These are phyloP conservation scores for Picathartes gymnocephalus DNA, from an alignment of 2,113 vertebrate species.

Conservation along the genomic window DNA sequence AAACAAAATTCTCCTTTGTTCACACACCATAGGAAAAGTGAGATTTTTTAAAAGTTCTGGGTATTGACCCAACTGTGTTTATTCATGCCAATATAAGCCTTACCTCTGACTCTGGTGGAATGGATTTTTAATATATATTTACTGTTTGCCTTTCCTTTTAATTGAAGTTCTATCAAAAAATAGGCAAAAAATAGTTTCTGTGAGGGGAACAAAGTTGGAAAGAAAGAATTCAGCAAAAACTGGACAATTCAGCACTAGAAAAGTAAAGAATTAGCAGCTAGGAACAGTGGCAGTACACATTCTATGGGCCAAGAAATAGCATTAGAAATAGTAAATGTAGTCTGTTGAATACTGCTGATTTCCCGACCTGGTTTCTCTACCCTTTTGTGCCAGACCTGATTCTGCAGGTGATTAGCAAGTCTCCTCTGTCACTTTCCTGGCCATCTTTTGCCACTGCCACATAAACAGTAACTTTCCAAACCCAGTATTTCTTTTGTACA, in stretches of 20 bases:
- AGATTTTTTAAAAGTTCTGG: background rate
- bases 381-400: background rate
- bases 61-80: background rate
- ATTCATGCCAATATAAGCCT: background rate
- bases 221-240: background rate
- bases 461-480: background rate
- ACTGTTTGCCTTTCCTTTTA: background rate
- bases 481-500: background rate
- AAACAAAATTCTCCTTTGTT: background rate
- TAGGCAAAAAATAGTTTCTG: background rate
- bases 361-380: background rate
- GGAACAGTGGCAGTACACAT: background rate
- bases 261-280: background rate
- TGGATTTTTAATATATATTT: background rate
- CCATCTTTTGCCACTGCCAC: background rate
- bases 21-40: background rate
- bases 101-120: background rate
- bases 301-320: background rate
- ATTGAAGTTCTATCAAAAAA: background rate
- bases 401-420: background rate
- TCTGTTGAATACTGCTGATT: background rate
- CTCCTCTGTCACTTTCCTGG: background rate
- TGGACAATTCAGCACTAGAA: background rate
- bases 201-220: background rate
- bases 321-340: background rate